Conservation (phyloP, 2,113 vertebrate species). For the Manacus vitellinus region DNA sequence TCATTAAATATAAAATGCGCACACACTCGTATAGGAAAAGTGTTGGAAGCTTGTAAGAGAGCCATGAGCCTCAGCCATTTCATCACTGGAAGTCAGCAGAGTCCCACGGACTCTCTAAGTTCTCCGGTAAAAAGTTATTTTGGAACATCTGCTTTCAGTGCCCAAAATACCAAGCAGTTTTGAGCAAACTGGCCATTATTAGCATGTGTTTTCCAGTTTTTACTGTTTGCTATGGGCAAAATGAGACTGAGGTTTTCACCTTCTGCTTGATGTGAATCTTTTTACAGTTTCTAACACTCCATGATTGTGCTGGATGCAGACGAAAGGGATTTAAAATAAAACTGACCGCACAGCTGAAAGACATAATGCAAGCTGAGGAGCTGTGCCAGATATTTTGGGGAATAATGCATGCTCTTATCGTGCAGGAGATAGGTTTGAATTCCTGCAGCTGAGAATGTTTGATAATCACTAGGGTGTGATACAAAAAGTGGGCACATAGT, state of each 20-base stretch:
- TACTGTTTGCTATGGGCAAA: not conserved
- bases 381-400: not conserved
- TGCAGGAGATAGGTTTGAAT: not conserved
- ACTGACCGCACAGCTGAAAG: not conserved
- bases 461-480: not conserved
- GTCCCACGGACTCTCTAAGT: not conserved
- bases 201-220: not conserved
- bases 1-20: not conserved
- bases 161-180: not conserved
- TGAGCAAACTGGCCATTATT: not conserved
- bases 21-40: rapidly evolving
- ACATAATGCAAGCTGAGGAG: not conserved
- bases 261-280: not conserved
- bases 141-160: not conserved
- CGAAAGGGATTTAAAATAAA: not conserved
- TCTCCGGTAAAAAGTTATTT: not conserved
- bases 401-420: not conserved
- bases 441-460: not conserved
- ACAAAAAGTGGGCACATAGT: not conserved
- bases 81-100: not conserved
- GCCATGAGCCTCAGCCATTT: rapidly evolving
- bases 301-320: not conserved
- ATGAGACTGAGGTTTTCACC: not conserved
- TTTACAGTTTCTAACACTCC: not conserved
- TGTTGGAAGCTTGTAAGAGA: not conserved